phyloP scores from a whole-genome alignment of 2,797 vertebrate species.

The Mionectes olivaceus region DNA sequence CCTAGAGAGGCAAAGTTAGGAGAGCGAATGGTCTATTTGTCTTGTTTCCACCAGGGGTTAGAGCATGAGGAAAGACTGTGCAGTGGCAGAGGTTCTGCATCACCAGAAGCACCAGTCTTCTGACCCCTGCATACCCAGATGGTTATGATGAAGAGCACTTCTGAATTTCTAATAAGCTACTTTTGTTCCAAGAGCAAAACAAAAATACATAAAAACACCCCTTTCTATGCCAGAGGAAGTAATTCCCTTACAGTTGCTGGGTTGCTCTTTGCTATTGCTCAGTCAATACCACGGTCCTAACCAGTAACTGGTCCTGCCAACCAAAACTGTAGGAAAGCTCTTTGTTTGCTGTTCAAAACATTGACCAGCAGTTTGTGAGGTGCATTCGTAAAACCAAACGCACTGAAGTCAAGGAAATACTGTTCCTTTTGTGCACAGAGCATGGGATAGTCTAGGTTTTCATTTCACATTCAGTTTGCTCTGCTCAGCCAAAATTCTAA shows the following conservation, averaged over 20 bases:
- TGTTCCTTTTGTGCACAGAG: not conserved
- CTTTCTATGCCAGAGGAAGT: not conserved
- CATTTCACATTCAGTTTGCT: not conserved
- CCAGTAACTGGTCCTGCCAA: not conserved
- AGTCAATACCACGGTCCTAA: not conserved
- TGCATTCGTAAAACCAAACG: not conserved
- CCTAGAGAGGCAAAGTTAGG: not conserved
- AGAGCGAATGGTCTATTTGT: not conserved
- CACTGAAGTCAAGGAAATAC: not conserved
- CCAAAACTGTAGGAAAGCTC: not conserved
- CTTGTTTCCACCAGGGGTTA: not conserved
- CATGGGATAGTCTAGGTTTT: not conserved
- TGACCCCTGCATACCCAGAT: not conserved
- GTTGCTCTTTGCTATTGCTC: not conserved
- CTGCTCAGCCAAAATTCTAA: not conserved
- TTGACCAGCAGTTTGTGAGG: not conserved
- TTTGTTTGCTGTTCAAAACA: not conserved
- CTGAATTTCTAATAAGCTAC: not conserved
- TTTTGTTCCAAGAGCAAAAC: not conserved
- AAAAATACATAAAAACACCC: not conserved
- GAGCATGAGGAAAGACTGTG: not conserved
- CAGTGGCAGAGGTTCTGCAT: not conserved
- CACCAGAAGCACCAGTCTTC: not conserved
- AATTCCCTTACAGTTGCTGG: not conserved
- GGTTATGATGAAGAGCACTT: not conserved